Percentiles rank a stretch among this genome's conserved stretches.
These are phyloP conservation scores for Aplodontia rufa DNA, from an alignment of 2,113 vertebrate species.

Conservation along the genomic window DNA sequence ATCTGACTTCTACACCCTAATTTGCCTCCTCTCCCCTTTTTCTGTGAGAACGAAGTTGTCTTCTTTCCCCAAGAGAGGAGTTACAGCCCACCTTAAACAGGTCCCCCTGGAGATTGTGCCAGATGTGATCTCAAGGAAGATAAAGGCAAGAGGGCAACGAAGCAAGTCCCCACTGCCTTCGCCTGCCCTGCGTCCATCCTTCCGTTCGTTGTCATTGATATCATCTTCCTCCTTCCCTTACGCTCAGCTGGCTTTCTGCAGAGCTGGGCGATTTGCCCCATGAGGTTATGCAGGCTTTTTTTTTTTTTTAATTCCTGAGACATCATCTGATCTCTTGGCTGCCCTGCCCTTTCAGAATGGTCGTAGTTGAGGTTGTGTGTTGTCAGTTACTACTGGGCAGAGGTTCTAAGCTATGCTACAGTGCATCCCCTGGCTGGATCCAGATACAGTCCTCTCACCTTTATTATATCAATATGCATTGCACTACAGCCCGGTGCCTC, in stretches of 20 bases:
- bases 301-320: too few species aligned
- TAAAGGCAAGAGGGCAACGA: not conserved
- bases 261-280: not conserved
- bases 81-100: not conserved
- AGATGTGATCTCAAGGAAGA: not conserved
- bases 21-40: not conserved
- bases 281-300: not conserved
- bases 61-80: not conserved
- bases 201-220: too few species aligned
- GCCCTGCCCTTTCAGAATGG: not conserved
- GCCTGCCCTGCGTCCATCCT: not conserved
- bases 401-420: not conserved
- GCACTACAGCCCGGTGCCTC: not conserved
- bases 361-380: not conserved
- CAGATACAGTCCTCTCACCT: not conserved
- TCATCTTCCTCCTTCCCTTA: not conserved
- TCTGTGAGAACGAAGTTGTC: not conserved
- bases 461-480: not conserved
- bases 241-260: not conserved
- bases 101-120: not conserved
- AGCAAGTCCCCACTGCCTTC: not conserved
- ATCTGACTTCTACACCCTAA: not conserved
- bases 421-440: not conserved
- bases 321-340: not conserved
- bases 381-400: not conserved